Evolutionary conservation across 2,113 vertebrate species (phyloP), one percentile per base, ranked within the genome.

Genomic region (Clinocottus analis): DNA sequence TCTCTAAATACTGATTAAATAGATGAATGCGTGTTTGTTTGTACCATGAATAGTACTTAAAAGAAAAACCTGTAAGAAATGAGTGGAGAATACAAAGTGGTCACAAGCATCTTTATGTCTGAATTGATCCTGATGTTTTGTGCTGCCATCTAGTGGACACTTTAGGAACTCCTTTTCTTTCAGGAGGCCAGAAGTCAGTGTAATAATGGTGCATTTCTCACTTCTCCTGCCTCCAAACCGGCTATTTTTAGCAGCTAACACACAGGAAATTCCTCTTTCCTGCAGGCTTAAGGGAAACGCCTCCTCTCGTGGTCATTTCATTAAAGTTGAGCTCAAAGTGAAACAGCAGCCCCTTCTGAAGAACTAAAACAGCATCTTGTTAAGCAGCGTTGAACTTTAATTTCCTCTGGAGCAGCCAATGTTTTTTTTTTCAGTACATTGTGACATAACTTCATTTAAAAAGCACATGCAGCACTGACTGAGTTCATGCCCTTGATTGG

Each of bases 381-480:
- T 69, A 78, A 60, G 19, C 31, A 16, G 79, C 72, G 85, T 85
- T 90, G 72, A 49, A 59, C 76, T 89, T 91, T 88, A 85, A 91
- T 92, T 91, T 92, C 87, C 80, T 84, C 60, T 75, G 75, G 72
- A 88, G 55, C 64, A 65, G 25, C 67, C 41, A 2, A 13, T 86
- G 79, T 87, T 90, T 88, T 83, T 63, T 56, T 56, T 49, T 72
- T 58, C 63, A 67, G 62, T 16, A 27, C 56, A 10, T 72, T 19
- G 45, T 73, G 71, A 84, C 39, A 25, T 77, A 77, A 77, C 39
- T 47, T 25, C 37, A 59, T 73, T 62, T 51, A 45, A 60, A 39
- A 58, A 53, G 43, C 69, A 37, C 43, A 77, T 41, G 70, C 58
- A 60, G 56, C 13, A 29, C 1, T 31, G 9, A 64, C 58, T 35